These are phyloP conservation scores for Plecotus auritus DNA, from an alignment of 2,113 vertebrate species.

Conservation along the genomic window DNA sequence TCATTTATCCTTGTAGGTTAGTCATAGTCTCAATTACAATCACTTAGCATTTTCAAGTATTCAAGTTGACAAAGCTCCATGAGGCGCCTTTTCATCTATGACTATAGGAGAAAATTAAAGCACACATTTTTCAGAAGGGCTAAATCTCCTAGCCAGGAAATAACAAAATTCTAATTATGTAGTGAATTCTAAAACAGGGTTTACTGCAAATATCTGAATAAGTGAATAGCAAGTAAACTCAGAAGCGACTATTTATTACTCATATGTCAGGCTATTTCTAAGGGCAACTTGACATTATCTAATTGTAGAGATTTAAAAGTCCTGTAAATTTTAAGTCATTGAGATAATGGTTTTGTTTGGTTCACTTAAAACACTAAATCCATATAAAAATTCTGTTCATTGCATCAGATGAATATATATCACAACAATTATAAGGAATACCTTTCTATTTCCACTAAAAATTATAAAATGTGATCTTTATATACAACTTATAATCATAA, in stretches of 20 bases:
- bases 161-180: conserved; percentile 33
- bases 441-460: not conserved
- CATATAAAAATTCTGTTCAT: conserved; percentile 53
- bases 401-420: conserved; percentile 20
- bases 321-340: conserved; percentile 58
- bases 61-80: not conserved
- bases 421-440: not conserved
- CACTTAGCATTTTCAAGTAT: conserved; percentile 47
- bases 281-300: conserved; percentile 65
- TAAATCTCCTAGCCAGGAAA: conserved; percentile 26
- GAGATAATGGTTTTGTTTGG: conserved; percentile 61
- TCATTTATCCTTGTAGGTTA: not conserved
- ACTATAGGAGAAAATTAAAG: conserved; percentile 55
- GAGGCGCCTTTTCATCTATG: conserved; percentile 37
- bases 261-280: conserved; percentile 51
- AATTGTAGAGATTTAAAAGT: conserved; percentile 55
- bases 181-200: conserved; percentile 41
- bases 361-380: conserved; percentile 48
- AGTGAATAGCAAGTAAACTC: conserved; percentile 42
- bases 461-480: conserved; percentile 12
- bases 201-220: conserved; percentile 44
- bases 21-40: conserved; percentile 26
- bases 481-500: not conserved
- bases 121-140: not conserved
- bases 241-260: conserved; percentile 49